Base-by-base conservation (phyloP, 2,797 vertebrate species). In the Sebastes aleutianus region DNA sequence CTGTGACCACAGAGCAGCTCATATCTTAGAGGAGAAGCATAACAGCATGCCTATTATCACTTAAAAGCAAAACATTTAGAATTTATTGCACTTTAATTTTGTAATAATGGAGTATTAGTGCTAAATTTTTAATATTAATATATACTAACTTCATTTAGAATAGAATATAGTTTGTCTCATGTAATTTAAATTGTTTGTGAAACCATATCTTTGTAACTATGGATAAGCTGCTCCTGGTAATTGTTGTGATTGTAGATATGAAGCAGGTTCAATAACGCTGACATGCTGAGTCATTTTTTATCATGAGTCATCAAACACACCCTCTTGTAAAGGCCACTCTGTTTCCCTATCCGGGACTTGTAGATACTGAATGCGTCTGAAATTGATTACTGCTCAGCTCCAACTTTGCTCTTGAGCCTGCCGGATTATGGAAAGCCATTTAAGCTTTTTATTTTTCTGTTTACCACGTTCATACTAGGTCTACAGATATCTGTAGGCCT, bases 241-340 rank as follows among this genome's bases (percentile, higher is more conserved):
- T 58, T 76, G 43, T n/a, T 69, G 53, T 26, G 39, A 74, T 57
- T 75, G 26, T 56, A 29, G 14, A 4, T 68, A 29, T 72, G 64
- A 78, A 12, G 58, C 26, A 32, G 61, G n/a, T 34, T 64, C 31
- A 58, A 47, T 64, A 43, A 65, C 14, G 4, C 70, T 76, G 73
- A 74, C 74, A 57, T 77, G 85, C 80, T 82, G 81, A 91, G 71
- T 89, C 82, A 85, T 74, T 70, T 47, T 54, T 84, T 85, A 69
- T 81, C 78, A 62, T 82, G 76, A 80, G 76, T 88, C 82, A 88
- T 76, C 76, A 77, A 77, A 79, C 66, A 67, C 74, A 4, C 79
- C 82, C 82, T 82, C 47, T 34, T n/a, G 6, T 34, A 57, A 57
- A 65, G 31, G 59, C 76, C 68, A 2, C 24, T 68, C 66, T 79